These are phyloP conservation scores for Circaetus gallicus DNA, from an alignment of 2,113 vertebrate genomes.

Conservation along the genomic window DNA sequence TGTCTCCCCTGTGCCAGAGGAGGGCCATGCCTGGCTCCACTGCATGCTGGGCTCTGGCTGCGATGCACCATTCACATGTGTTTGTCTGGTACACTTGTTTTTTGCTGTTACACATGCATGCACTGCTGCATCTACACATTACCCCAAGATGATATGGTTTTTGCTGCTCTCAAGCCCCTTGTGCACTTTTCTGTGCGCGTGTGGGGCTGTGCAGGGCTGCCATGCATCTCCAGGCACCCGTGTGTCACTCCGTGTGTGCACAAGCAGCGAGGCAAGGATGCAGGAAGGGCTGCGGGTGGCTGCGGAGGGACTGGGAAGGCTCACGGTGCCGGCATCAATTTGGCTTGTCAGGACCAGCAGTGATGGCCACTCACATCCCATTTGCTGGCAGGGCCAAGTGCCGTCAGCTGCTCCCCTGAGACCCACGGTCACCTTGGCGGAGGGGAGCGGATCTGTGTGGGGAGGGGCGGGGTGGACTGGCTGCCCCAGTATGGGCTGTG, in stretches of 20 bases:
- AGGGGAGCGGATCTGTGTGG: rapidly evolving
- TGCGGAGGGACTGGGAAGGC: neutral
- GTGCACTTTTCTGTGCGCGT: rapidly evolving
- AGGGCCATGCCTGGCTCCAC: rapidly evolving
- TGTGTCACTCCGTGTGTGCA: rapidly evolving
- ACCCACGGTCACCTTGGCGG: constrained; percentile 40
- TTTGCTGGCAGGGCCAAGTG: neutral
- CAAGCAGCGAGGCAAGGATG: neutral
- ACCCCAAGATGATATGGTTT: rapidly evolving
- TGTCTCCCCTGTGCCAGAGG: neutral
- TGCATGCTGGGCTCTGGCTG: neutral
- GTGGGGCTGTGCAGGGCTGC: neutral
- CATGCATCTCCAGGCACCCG: rapidly evolving
- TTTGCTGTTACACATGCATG: neutral
- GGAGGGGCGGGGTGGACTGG: neutral
- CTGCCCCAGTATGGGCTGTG: rapidly evolving
- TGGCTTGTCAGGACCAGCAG: constrained; percentile 19
- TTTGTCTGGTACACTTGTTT: neutral
- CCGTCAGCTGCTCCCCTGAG: constrained; percentile 7
- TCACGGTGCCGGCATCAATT: constrained; percentile 51
- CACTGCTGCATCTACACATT: neutral
- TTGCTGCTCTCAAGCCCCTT: neutral
- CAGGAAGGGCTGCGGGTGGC: neutral
- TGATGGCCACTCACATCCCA: constrained; percentile 58
- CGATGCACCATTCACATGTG: rapidly evolving